Percentiles rank a stretch among this genome's conserved stretches.
Evolutionary conservation across 2,797 vertebrate species (phyloP).

Genomic region (Phrynocephalus guinanensis): DNA sequence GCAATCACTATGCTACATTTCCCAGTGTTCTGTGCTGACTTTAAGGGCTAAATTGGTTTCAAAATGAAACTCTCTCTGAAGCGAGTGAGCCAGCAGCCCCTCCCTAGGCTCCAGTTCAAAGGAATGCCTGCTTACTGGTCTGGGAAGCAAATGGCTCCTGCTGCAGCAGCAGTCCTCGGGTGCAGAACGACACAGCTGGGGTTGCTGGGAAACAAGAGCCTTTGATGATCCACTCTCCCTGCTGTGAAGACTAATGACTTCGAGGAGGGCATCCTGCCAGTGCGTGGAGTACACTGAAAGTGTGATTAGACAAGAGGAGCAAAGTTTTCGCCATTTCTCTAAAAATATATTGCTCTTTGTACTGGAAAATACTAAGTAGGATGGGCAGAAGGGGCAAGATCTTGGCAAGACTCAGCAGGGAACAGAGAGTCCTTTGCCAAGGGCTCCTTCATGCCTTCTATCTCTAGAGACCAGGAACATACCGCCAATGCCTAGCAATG

Average conservation of each 20-base stretch:
- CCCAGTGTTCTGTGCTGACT: not conserved
- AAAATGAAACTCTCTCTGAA: slow-evolving; percentile 44
- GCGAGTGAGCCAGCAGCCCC: slow-evolving; percentile 28
- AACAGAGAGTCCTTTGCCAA: not conserved
- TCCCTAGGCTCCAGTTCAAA: slow-evolving; percentile 67
- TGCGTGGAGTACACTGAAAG: not conserved
- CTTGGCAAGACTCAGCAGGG: not conserved
- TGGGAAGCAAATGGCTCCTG: fast-evolving
- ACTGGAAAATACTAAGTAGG: not conserved
- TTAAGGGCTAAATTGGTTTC: slow-evolving; percentile 64
- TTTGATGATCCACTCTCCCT: slow-evolving; percentile 72
- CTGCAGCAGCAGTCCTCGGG: slow-evolving; percentile 31
- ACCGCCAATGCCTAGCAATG: not conserved
- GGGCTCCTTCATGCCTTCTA: not conserved
- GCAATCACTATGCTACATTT: not conserved
- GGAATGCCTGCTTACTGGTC: slow-evolving; percentile 26
- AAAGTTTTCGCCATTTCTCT: slow-evolving; percentile 14
- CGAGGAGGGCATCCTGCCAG: slow-evolving; percentile 65
- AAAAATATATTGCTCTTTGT: slow-evolving; percentile 16
- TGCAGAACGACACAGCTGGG: slow-evolving; percentile 13
- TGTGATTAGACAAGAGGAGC: slow-evolving; percentile 7
- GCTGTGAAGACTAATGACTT: slow-evolving; percentile 75
- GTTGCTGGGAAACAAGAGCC: slow-evolving; percentile 60
- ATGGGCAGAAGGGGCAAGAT: not conserved
- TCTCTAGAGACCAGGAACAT: not conserved